Evolutionary conservation across 2,888 invertebrate species (phyloP).

Genomic region (Formica aserva): DNA sequence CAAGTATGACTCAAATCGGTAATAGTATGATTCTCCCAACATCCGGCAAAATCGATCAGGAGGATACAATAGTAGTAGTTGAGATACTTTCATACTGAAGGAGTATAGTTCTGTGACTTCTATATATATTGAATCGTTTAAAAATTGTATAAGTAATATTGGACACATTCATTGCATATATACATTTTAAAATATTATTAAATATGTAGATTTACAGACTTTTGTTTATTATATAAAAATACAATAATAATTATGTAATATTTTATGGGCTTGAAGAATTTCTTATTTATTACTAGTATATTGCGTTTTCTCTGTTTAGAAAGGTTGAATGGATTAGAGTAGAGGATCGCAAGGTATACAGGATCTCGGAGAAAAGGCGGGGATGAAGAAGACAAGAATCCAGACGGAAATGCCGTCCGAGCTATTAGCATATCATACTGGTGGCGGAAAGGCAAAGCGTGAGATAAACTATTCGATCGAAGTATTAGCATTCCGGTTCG

Average conservation of each 20-base stretch:
- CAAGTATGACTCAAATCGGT: conserved; percentile 37
- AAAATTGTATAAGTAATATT: neutral
- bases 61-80: conserved; percentile 13
- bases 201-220: neutral
- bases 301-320: neutral
- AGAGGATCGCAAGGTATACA: neutral
- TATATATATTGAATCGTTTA: neutral
- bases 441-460: conserved; percentile 20
- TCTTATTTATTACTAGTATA: neutral
- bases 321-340: conserved; percentile 15
- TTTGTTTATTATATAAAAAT: neutral
- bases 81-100: neutral
- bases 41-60: conserved; percentile 31
- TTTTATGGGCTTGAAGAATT: neutral
- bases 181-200: neutral
- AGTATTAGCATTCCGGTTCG: conserved; percentile 65
- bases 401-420: conserved; percentile 30
- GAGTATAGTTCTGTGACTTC: neutral
- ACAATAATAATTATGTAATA: neutral
- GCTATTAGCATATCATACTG: conserved; percentile 50
- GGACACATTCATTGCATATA: neutral
- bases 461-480: conserved; percentile 60
- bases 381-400: conserved; percentile 28
- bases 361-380: neutral
- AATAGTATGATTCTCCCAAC: conserved; percentile 27